These are phyloP conservation scores for Burhinus bistriatus DNA, from an alignment of 2,113 vertebrate genomes.

Conservation along the genomic window DNA sequence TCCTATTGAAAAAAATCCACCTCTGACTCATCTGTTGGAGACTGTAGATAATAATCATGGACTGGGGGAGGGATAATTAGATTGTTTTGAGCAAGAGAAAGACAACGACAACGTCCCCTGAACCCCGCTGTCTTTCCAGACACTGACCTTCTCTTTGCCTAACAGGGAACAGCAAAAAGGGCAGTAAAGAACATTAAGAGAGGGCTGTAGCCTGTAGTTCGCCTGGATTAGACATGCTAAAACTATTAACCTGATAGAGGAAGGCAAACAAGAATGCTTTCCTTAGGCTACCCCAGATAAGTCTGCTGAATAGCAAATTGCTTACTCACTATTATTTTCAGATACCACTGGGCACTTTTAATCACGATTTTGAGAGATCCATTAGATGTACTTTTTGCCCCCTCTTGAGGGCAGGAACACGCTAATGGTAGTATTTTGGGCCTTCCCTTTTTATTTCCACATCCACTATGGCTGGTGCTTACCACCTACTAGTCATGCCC, in stretches of 20 bases:
- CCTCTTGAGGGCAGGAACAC: background rate
- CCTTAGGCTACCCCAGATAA: background rate
- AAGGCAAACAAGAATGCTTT: background rate
- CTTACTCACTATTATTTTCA: background rate
- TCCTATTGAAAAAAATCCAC: background rate
- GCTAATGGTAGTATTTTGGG: accelerated
- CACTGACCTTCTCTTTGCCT: background rate
- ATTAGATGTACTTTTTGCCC: background rate
- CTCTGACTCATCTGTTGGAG: background rate
- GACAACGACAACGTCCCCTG: background rate
- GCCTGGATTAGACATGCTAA: background rate
- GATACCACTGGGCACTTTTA: background rate
- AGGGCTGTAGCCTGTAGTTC: background rate
- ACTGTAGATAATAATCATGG: background rate
- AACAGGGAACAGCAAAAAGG: background rate
- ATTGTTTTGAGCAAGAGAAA: background rate
- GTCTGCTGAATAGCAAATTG: background rate
- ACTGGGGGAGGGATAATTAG: background rate
- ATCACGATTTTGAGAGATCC: background rate
- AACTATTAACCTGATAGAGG: background rate
- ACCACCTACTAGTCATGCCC: background rate
- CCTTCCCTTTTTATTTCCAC: background rate
- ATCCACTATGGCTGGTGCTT: accelerated
- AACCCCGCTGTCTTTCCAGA: background rate
- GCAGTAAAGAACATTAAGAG: background rate